Percentiles rank a stretch among this genome's conserved stretches.
phyloP scores from a whole-genome alignment of 2,113 vertebrate species.

The Electrona antarctica region DNA sequence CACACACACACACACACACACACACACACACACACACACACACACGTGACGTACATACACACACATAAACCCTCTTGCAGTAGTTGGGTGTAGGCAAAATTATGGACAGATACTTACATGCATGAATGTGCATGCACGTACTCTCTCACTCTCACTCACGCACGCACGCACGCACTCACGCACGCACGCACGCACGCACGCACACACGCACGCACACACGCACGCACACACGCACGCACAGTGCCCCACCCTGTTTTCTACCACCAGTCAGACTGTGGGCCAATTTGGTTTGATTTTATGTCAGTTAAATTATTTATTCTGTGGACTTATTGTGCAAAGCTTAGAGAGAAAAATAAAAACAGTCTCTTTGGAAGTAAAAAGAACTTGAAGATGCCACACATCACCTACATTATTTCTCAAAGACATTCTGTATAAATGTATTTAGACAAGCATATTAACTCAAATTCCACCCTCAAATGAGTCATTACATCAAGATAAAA shows the following conservation, averaged over 20 bases:
- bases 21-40: neutral
- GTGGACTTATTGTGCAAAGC: conserved; percentile 46
- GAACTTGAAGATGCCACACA: neutral
- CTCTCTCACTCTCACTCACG: conserved; percentile 28
- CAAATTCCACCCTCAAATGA: conserved; percentile 11
- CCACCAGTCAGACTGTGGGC: conserved; percentile 16
- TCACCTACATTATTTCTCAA: neutral
- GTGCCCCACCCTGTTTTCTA: neutral
- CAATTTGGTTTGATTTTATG: conserved; percentile 33
- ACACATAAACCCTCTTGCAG: too few species aligned
- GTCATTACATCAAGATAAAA: conserved; percentile 2
- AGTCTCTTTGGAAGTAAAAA: conserved; percentile 13
- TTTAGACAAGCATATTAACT: conserved; percentile 7
- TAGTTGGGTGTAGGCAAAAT: too few species aligned
- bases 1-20: conserved; percentile 6
- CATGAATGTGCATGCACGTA: conserved; percentile 4
- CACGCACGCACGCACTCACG: conserved; percentile 27
- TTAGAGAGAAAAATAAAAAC: conserved; percentile 32
- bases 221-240: conserved; percentile 13
- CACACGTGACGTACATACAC: neutral
- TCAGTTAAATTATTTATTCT: conserved; percentile 49
- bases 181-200: conserved; percentile 18
- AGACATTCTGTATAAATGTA: neutral
- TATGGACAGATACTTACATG: too few species aligned
- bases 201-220: conserved; percentile 30